Base-by-base conservation (phyloP, 2,113 vertebrate genomes). In the Mormoops blainvillei region DNA sequence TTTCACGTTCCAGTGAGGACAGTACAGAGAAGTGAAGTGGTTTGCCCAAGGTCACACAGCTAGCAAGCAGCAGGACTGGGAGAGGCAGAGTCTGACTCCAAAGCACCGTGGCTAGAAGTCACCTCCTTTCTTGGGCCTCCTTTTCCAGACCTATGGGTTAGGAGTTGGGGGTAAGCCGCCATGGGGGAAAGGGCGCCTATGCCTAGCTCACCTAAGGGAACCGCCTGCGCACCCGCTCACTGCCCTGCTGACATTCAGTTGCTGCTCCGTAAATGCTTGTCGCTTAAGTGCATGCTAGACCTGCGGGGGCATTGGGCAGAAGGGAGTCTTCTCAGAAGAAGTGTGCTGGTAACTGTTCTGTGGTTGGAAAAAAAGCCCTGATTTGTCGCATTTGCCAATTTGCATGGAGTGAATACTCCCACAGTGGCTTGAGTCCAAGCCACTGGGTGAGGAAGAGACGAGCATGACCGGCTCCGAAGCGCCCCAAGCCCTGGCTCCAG, bases 381-480 rank as follows among this genome's bases (percentile, higher is more conserved):
- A 22, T 33, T n/a, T 68, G 28, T 7, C 43, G 16, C 16, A 1
- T 43, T 3, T 48, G 77, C 41, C 20, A 8, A 7, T 67, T 78
- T 28, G 9, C 38, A 10, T 11, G 33, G 50, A 18, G 6, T 43
- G n/a, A 45, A 7, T 19, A 28, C 22, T 38, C 41, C 80, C 73
- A 45, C 28, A 9, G 56, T 2, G n/a, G 61, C 65, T 20, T 33
- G n/a, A 22, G 19, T 7, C 20, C 33, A 26, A 52, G 41, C 50
- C 24, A 10, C 41, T 4, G 33, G 33, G 22, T 19, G 5, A 22
- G 81, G 33, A 41, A 45, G 33, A n/a, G 61, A 11, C 4, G 26
- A 8, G 7, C 38, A 70, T n/a, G 24, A 0, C 1, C 8, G 16
- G 20, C 41, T 73, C 33, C 24, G 22, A 6, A 4, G 20, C 65